Percentiles rank a stretch among this genome's conserved stretches.
Evolutionary conservation across 2,888 invertebrate species (phyloP).

Genomic region (Oligia fasciuncula): DNA sequence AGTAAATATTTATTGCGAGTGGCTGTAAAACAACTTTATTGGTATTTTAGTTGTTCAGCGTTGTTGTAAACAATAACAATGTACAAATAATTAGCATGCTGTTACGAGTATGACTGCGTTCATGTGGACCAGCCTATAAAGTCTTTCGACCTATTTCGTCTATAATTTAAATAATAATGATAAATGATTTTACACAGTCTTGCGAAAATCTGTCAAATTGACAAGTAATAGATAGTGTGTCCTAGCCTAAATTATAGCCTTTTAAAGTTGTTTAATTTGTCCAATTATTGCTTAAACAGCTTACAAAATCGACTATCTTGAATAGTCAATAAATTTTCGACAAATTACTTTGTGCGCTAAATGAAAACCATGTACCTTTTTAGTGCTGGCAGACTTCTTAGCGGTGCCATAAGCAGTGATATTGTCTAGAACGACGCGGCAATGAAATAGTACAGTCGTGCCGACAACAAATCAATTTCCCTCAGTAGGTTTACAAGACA

Average conservation of each 20-base stretch:
- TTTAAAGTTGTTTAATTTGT: neutral
- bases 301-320: neutral
- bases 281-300: neutral
- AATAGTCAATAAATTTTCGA: neutral
- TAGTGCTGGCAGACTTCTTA: neutral
- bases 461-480: constrained; percentile 51
- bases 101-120: neutral
- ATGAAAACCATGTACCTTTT: constrained; percentile 31
- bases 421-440: constrained; percentile 42
- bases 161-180: constrained; percentile 27
- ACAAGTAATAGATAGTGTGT: neutral
- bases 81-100: constrained; percentile 18
- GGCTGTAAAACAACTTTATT: constrained; percentile 44
- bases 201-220: neutral
- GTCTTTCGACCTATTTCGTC: constrained; percentile 7
- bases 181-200: neutral
- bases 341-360: neutral
- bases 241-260: neutral
- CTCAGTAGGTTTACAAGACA: constrained; percentile 43
- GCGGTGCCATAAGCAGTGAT: constrained; percentile 40
- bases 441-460: constrained; percentile 37
- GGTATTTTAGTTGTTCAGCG: constrained; percentile 19
- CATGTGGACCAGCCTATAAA: constrained; percentile 26
- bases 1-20: constrained; percentile 39
- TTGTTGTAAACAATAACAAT: constrained; percentile 29